Base-by-base conservation (phyloP, 1,140 invertebrate species). In the Orchestia grillus region DNA sequence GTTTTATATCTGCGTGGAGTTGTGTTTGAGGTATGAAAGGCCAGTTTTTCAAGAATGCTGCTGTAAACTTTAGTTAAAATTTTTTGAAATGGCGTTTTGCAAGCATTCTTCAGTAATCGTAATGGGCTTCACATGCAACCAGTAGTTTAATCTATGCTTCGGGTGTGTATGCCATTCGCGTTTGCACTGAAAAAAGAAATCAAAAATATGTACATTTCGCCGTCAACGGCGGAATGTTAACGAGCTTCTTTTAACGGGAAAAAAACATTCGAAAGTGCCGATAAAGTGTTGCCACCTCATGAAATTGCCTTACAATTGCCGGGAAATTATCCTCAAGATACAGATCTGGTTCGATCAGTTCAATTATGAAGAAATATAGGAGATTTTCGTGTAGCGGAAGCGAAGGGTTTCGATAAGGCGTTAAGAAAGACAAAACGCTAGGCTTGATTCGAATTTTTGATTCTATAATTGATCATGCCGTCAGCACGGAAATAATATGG, bases 341-440 rank as follows among this genome's bases (percentile, higher is more conserved):
- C 88, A 42, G 44, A 43, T 43, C 88, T 91, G 4, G 19, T 77
- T 42, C 19, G 44, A 91, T 91, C 88, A 42, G 88, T 91, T 44
- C 88, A 91, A 91, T 91, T 91, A 91, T 43, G 88, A 43, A 11
- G 41, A 91, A 44, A 91, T 91, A 43, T 91, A 91, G 8, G 88
- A 43, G 88, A 42, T 77, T 43, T 23, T 91, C 88, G 41, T 91
- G 88, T 44, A 23, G 88, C 88, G 44, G 88, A 42, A 91, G 42
- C 16, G 41, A 91, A 44, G 88, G 88, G 62, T 8, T 44, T 91
- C 42, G 41, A 43, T 91, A 42, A 91, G 88, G 41, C 0, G 15
- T 8, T 42, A 77, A 77, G 11, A 77, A 77, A 77, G 62, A 77
- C 28, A 23, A 77, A 77, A 77, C 62, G 62, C 11, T 77, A 28